Conservation (phyloP, 1,140 invertebrate species). For the Drosophila fuyamai region DNA sequence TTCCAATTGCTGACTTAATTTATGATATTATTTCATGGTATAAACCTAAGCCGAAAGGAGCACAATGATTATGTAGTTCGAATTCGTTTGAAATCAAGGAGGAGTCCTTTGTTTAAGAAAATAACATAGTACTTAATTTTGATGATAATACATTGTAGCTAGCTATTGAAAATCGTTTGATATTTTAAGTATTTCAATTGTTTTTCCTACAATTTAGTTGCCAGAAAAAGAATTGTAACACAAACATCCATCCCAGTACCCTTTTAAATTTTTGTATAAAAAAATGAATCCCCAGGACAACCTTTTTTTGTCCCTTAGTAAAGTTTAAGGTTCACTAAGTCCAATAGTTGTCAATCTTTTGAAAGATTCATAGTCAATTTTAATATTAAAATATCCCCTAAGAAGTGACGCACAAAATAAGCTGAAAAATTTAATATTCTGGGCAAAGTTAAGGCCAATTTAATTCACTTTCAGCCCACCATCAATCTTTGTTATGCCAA, state of each 20-base stretch:
- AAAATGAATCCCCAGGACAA: no score
- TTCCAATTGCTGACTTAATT: slow-evolving; percentile 10
- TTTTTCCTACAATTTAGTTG: no score
- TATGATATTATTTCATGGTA: slow-evolving; percentile 1
- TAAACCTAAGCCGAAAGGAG: background rate
- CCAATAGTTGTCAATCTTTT: background rate
- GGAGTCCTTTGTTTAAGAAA: background rate
- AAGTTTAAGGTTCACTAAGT: background rate
- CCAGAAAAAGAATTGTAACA: no score
- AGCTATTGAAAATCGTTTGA: no score
- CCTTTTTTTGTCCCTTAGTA: background rate
- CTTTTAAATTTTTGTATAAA: no score
- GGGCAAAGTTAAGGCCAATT: slow-evolving; percentile 37
- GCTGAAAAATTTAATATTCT: slow-evolving; percentile 27
- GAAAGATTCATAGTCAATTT: slow-evolving; percentile 6
- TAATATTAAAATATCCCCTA: slow-evolving; percentile 17
- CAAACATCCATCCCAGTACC: no score
- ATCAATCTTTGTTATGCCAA: slow-evolving; percentile 41
- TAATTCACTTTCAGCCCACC: slow-evolving; percentile 35
- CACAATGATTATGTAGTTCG: background rate
- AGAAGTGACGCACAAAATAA: background rate
- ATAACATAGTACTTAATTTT: no score
- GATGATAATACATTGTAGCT: no score
- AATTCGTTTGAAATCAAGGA: background rate
- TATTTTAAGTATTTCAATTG: no score